Conservation (phyloP, 2,888 invertebrate species). For the Brenthis hecate region DNA sequence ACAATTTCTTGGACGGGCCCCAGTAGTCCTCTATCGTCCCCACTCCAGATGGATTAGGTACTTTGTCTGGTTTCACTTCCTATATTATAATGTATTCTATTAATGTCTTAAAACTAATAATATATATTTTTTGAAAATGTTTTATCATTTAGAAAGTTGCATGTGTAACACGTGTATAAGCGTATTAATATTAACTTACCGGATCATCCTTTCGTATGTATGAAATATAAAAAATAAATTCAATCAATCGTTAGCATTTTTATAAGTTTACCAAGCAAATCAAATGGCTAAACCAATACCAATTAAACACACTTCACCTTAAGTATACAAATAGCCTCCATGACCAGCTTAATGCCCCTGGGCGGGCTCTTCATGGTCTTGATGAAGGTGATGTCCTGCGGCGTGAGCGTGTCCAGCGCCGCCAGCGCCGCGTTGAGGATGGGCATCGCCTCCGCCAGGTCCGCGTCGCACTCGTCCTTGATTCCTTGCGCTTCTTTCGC, state of each 20-base stretch:
- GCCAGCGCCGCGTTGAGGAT: constrained; percentile 92
- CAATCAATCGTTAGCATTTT: not conserved
- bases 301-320: constrained; percentile 79
- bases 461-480: constrained; percentile 95
- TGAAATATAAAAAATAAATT: constrained; percentile 34
- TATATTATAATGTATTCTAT: constrained; percentile 47
- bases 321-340: constrained; percentile 97
- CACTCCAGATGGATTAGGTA: constrained; percentile 91
- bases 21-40: constrained; percentile 96
- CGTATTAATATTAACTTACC: constrained; percentile 55
- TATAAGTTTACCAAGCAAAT: no score
- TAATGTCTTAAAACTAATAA: not conserved
- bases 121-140: not conserved
- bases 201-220: constrained; percentile 56
- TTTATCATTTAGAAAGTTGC: not conserved
- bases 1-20: constrained; percentile 93
- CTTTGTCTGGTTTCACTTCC: constrained; percentile 94
- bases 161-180: not conserved
- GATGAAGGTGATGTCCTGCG: constrained; percentile 94
- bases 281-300: no score
- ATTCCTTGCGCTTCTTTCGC: constrained; percentile 90
- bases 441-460: constrained; percentile 95
- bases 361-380: constrained; percentile 99
- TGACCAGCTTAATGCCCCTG: constrained; percentile 92
- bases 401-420: constrained; percentile 94